Evolutionary conservation across 53 echinoderm and acorn worm species (phyloP).

Genomic region (Luidia sarsii): DNA sequence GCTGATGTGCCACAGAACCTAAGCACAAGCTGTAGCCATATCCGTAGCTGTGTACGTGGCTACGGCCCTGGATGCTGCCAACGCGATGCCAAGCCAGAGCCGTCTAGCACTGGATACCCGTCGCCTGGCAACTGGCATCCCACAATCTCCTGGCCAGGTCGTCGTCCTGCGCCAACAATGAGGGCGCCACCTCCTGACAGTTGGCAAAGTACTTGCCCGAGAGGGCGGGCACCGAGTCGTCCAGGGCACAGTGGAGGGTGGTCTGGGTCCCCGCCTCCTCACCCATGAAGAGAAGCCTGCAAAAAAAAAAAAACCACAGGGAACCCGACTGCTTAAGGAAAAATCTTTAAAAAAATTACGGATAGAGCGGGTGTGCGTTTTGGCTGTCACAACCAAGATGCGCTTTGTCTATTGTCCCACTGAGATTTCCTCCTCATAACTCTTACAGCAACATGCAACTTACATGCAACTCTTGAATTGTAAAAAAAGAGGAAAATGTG

Average conservation of each 20-base stretch:
- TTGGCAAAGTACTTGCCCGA: conserved; percentile 57
- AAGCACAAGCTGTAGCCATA: no score
- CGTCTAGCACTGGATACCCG: conserved; percentile 21
- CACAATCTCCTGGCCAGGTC: neutral
- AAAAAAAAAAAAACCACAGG: neutral
- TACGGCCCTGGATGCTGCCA: no score
- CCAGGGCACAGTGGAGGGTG: conserved; percentile 69
- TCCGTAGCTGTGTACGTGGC: no score
- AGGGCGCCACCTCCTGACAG: conserved; percentile 43
- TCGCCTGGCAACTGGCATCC: conserved; percentile 5
- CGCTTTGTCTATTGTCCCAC: no score
- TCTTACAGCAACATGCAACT: no score
- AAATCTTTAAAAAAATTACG: neutral
- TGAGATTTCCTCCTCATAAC: no score
- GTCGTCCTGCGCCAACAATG: conserved; percentile 8
- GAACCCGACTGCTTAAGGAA: no score
- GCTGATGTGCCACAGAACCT: no score
- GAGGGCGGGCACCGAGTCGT: conserved; percentile 29
- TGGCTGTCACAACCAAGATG: no score
- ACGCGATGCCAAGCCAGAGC: no score
- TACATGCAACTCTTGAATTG: no score
- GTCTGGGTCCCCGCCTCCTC: conserved; percentile 68
- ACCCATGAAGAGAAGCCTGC: conserved; percentile 23
- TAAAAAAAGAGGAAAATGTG: no score
- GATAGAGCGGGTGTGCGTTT: neutral